Evolutionary conservation across 2,888 invertebrate species (phyloP).

Genomic region (Thecophora atra): DNA sequence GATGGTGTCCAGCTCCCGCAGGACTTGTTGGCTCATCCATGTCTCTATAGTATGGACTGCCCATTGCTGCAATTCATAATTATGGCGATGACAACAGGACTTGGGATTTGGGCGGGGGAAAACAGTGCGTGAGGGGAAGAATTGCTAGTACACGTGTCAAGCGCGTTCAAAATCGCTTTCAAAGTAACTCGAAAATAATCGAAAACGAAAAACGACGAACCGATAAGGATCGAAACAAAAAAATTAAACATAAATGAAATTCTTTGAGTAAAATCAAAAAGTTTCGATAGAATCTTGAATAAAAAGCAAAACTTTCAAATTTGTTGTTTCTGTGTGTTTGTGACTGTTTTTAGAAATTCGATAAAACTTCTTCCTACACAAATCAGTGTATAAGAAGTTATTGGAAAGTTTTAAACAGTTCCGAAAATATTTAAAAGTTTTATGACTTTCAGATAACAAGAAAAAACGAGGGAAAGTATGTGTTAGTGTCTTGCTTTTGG

Average conservation of each 20-base stretch:
- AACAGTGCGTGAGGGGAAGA: slow-evolving; percentile 56
- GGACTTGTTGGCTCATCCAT: slow-evolving; percentile 88
- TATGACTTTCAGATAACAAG: background rate
- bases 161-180: slow-evolving; percentile 51
- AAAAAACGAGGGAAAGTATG: no score
- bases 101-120: slow-evolving; percentile 57
- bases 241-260: slow-evolving; percentile 38
- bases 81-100: slow-evolving; percentile 68
- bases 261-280: slow-evolving; percentile 30
- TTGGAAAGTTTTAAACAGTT: no score
- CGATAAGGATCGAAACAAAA: slow-evolving; percentile 28
- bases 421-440: background rate
- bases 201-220: slow-evolving; percentile 35
- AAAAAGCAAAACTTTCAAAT: slow-evolving; percentile 39
- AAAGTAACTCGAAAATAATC: slow-evolving; percentile 47
- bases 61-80: slow-evolving; percentile 67
- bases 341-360: no score
- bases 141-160: slow-evolving; percentile 58
- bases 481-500: no score
- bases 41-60: slow-evolving; percentile 77
- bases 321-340: slow-evolving; percentile 9
- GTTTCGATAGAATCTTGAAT: slow-evolving; percentile 25
- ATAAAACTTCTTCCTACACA: no score
- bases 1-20: slow-evolving; percentile 83
- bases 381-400: no score